Base-by-base conservation (phyloP, 2,888 invertebrate species). In the Amphipoea oculea region DNA sequence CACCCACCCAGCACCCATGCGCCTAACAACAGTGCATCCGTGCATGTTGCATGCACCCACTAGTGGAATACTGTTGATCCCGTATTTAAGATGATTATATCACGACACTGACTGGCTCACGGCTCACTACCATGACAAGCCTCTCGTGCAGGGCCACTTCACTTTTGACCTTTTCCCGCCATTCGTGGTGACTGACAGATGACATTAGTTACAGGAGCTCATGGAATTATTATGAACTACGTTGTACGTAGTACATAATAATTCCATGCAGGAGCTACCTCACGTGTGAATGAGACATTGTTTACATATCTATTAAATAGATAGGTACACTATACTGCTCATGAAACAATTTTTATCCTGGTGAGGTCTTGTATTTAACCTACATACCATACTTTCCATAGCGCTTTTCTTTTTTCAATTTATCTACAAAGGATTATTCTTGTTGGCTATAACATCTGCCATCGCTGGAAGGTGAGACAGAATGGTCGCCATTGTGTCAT, bases 1-100 rank as follows among this genome's bases (percentile, higher is more conserved):
- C 96, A 95, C 96, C 96, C 94, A 96, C 87, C 81, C 81, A 84
- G 90, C 91, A 90, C 93, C 92, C 91, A 92, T 84, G 79, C 70
- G 68, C 60, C 88, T 83, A 70, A 45, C 69, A 73, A 42, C 48
- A 2, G n/a, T 62, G 62, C 71, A 81, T 67, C 36, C 7, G 23
- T 69, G 40, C 40, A 81, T 45, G 67, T 36, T 62, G 36, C 63
- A 45, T 74, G 68, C 68, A 51, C 23, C 5, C n/a, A 62, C 14
- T 66, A n/a, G 20, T 48, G 20, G 6, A 29, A 29, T 11, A 20
- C 17, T 68, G 48, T 12, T 29, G 6, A 69, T 48, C 4, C 48
- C 17, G 20, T n/a, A 71, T 17, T 70, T 48, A 40, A 40, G 11
- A n/a, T 60, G 17, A 40, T 40, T 54, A 40, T 54, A 40, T 71